These are phyloP conservation scores for Argyra leucocephala DNA, from an alignment of 2,888 invertebrate species.

Conservation along the genomic window DNA sequence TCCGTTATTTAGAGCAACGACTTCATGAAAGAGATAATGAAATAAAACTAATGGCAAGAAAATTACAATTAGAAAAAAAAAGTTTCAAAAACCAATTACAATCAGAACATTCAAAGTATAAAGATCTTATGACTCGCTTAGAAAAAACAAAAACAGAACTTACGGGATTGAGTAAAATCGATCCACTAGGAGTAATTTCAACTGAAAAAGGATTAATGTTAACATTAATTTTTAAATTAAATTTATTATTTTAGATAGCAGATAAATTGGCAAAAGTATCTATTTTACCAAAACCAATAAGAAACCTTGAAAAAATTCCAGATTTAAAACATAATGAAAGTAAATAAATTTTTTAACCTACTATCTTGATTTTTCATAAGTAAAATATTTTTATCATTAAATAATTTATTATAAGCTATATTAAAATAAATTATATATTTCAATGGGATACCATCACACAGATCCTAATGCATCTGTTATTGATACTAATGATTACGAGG, in stretches of 20 bases:
- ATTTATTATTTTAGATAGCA: background rate
- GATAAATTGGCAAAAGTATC: slow-evolving; percentile 11
- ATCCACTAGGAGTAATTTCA: slow-evolving; percentile 33
- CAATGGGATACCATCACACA: too few relatives aligned
- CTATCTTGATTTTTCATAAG: too few relatives aligned
- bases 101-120: slow-evolving; percentile 58
- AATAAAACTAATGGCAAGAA: slow-evolving; percentile 56
- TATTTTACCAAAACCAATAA: background rate
- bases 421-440: too few relatives aligned
- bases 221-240: background rate
- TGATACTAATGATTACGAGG: too few relatives aligned
- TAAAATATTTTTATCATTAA: too few relatives aligned
- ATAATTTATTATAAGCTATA: too few relatives aligned
- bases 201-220: background rate
- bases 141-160: slow-evolving; percentile 42
- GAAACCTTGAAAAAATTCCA: background rate
- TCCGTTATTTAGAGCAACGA: slow-evolving; percentile 48
- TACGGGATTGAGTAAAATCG: slow-evolving; percentile 36
- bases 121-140: slow-evolving; percentile 58
- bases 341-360: too few relatives aligned
- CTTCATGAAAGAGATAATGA: slow-evolving; percentile 54
- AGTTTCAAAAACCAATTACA: slow-evolving; percentile 62
- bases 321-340: background rate
- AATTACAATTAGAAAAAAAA: slow-evolving; percentile 62
- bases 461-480: too few relatives aligned